These are phyloP conservation scores for Danio kyathit DNA, from an alignment of 2,797 vertebrate genomes.

Conservation along the genomic window DNA sequence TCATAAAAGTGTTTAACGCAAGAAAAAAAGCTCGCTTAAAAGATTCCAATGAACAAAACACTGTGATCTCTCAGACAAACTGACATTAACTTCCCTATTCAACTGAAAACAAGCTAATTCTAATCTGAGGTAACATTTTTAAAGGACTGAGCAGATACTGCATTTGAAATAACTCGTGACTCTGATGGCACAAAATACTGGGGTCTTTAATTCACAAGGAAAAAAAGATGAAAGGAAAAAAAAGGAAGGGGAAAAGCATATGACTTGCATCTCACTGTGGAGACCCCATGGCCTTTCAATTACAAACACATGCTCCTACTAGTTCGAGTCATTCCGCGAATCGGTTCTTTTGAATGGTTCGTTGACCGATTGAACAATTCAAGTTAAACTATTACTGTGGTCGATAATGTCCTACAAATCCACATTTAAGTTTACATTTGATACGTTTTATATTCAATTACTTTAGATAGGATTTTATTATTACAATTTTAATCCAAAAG, in stretches of 20 bases:
- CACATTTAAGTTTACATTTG: too few relatives aligned
- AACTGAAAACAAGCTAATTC: not conserved
- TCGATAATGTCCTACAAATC: too few relatives aligned
- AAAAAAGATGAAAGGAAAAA: not conserved
- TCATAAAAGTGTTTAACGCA: not conserved
- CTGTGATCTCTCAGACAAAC: not conserved
- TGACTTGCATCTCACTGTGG: conserved; percentile 1
- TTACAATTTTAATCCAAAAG: too few relatives aligned
- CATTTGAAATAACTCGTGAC: not conserved
- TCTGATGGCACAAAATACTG: not conserved
- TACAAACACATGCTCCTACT: conserved; percentile 39
- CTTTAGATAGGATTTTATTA: too few relatives aligned
- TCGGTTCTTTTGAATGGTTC: conserved; percentile 22
- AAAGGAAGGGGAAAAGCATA: not conserved
- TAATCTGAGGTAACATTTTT: not conserved
- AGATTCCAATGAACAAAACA: not conserved
- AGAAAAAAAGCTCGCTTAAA: not conserved
- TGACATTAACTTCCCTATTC: not conserved
- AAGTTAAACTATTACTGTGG: too few relatives aligned
- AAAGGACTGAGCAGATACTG: not conserved
- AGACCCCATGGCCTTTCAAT: conserved; percentile 44
- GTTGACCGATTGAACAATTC: not conserved
- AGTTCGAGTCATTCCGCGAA: not conserved
- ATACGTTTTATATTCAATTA: too few relatives aligned
- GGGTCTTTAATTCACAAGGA: not conserved